Evolutionary conservation across 2,888 invertebrate genomes (phyloP), one percentile per base, ranked within the genome.

Genomic region (Arctia plantaginis): DNA sequence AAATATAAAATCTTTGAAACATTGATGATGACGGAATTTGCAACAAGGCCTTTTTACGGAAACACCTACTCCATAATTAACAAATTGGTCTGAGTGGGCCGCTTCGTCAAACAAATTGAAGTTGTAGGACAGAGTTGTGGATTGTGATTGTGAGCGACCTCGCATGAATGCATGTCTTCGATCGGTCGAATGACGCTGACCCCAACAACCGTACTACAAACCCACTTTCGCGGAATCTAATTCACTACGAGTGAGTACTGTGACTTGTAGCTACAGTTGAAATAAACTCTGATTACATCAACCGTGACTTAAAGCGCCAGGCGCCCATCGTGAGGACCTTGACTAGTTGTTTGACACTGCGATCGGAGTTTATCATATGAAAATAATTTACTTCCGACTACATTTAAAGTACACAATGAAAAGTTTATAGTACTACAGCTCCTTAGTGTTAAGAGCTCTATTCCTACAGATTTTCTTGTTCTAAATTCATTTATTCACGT

Each of bases 161-260:
- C 64, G 64, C 64, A 64, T 71, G n/a, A 47, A 71, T 71, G 64
- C 30, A 47, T 64, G 2, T 33, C 23, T 59, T n/a, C 62, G 70
- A 65, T 47, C 64, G 65, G 13, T 71, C 44, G 41, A 67, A 27
- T n/a, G n/a, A 67, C 20, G 10, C 27, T 44, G 59, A 59, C 12
- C n/a, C 51, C 51, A 8, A 55, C 23, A n/a, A 12, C 51, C 51
- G 10, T n/a, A 12, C 51, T n/a, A n/a, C 10, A 55, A 55, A 20
- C 12, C 23, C 12, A 3, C 13, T 59, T 59, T 13, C 12, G 59
- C 20, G 3, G n/a, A 55, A n/a, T n/a, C n/a, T 55, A n/a, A 55
- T n/a, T 55, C n/a, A 51, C 12, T 55, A n/a, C n/a, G 55, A 55
- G 12, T 55, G 10, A n/a, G 12, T n/a, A n/a, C 55, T 0, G n/a